phyloP scores from a whole-genome alignment of 92 coral and sea anemone genomes.

The Pocillopora meandrina region DNA sequence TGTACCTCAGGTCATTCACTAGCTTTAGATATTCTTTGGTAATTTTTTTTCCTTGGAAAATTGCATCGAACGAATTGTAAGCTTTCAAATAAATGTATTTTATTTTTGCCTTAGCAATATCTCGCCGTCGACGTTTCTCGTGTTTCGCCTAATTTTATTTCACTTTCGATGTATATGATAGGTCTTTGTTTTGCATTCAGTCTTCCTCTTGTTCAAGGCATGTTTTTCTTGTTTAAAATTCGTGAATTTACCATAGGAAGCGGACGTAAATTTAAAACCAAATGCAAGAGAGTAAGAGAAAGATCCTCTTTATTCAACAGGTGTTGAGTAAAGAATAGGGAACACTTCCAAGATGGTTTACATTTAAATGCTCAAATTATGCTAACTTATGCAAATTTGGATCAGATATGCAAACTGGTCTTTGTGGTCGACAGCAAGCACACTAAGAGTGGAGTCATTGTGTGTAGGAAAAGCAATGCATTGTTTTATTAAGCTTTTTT shows the following conservation, averaged over 20 bases:
- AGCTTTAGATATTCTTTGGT: neutral
- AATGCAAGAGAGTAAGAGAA: neutral
- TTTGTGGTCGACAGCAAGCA: slow-evolving; percentile 11
- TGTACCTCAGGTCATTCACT: neutral
- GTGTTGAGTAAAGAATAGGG: slow-evolving; percentile 28
- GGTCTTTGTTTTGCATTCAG: neutral
- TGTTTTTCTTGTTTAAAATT: slow-evolving; percentile 2
- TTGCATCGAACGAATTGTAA: neutral
- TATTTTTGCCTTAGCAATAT: no score
- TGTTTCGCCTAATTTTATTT: neutral
- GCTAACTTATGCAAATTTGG: slow-evolving; percentile 31
- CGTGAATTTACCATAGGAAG: neutral
- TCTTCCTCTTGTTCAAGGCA: neutral
- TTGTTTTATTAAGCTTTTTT: slow-evolving; percentile 27
- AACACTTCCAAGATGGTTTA: neutral
- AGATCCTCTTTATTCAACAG: slow-evolving; percentile 18
- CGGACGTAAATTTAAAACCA: neutral
- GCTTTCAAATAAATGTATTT: neutral
- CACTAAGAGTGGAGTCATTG: neutral
- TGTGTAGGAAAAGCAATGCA: neutral
- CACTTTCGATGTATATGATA: neutral
- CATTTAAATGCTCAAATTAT: slow-evolving; percentile 4
- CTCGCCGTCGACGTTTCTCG: no score
- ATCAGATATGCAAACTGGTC: slow-evolving; percentile 13
- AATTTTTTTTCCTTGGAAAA: neutral